Evolutionary conservation across 37 sponge, comb jelly and placozoan genomes (phyloP).

Genomic region (Spongilla lacustris): DNA sequence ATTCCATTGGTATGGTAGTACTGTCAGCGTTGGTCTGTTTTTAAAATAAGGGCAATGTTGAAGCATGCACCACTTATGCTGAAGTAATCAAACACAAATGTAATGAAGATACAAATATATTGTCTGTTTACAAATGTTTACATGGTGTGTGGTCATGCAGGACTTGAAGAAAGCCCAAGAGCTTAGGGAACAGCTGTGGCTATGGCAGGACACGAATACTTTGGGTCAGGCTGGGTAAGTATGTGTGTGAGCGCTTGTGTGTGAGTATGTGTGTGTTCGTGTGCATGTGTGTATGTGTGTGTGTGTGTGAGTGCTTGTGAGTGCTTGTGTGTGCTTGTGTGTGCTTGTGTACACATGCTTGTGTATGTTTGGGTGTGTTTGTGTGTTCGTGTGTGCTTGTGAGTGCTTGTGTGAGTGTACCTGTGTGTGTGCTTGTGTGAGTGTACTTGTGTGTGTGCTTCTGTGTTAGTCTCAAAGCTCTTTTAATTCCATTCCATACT

Average conservation of each 20-base stretch:
- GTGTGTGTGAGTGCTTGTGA: not conserved
- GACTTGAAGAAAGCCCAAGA: slow-evolving; percentile 66
- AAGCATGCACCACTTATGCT: too few species aligned
- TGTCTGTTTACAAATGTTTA: too few species aligned
- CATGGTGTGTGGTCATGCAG: too few species aligned
- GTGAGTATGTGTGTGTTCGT: not conserved
- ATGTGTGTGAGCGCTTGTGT: not conserved
- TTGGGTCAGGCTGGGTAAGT: slow-evolving; percentile 53
- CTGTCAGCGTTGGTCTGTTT: too few species aligned
- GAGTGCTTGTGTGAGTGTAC: not conserved
- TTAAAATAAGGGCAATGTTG: too few species aligned
- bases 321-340: not conserved
- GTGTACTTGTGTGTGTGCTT: not conserved
- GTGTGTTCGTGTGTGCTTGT: slow-evolving; percentile 14
- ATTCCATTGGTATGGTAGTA: too few species aligned
- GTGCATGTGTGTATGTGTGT: not conserved
- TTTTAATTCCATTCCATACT: too few species aligned
- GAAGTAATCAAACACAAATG: too few species aligned
- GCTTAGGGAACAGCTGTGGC: slow-evolving; percentile 68
- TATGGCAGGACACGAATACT: slow-evolving; percentile 42
- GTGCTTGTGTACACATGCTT: not conserved
- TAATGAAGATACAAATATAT: too few species aligned
- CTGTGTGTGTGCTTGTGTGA: slow-evolving; percentile 6
- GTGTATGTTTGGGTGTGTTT: slow-evolving; percentile 13
- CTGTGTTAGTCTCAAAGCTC: not conserved